Evolutionary conservation across 2,113 vertebrate genomes (phyloP), one percentile per base, ranked within the genome.

Genomic region (Tragelaphus buxtoni): DNA sequence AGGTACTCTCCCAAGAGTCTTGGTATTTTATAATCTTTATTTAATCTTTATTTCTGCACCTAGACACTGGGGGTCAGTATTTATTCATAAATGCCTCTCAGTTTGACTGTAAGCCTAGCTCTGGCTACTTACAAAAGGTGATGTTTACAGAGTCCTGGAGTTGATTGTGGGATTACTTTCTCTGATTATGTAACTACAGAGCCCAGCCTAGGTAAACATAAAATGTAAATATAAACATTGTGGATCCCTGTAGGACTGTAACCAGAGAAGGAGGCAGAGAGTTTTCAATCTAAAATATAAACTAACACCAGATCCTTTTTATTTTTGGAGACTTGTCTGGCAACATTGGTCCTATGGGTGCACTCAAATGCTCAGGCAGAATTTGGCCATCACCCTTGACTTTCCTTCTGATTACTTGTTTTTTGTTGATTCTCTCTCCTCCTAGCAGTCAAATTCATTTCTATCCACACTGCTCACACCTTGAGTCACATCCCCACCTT

Each of bases 11-110:
- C 28, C 3, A 1, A 12, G 35, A 96, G 51, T 79, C 26, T 65
- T 81, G 6, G 9, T 88, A 26, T 92, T 95, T 65, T 79, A 28
- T 88, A 24, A 92, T 60, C 60, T 92, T 85, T 61, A 42, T 30
- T 51, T 17, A 28, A 90, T 49, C 74, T 72, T 93, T 90, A 80
- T 94, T 97, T 97, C 97, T 93, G 26, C n/a, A 83, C 51, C 30
- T 42, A 65, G 83, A 96, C 97, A 97, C 98, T 96, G 85, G 98
- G 65, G 88, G 98, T 97, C 98, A 98, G 95, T 98, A 88, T 98
- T 97, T 90, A 90, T 76, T 94, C 96, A 98, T 32, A 93, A 95
- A 95, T 96, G 45, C 7, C 74, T 93, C 77, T 16, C 7, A 18
- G 45, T 85, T 55, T 94, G 63, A 28, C 93, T 87, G 22, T 22